phyloP scores from a whole-genome alignment of 2,797 vertebrate genomes.

The Sebastolobus altivelis region DNA sequence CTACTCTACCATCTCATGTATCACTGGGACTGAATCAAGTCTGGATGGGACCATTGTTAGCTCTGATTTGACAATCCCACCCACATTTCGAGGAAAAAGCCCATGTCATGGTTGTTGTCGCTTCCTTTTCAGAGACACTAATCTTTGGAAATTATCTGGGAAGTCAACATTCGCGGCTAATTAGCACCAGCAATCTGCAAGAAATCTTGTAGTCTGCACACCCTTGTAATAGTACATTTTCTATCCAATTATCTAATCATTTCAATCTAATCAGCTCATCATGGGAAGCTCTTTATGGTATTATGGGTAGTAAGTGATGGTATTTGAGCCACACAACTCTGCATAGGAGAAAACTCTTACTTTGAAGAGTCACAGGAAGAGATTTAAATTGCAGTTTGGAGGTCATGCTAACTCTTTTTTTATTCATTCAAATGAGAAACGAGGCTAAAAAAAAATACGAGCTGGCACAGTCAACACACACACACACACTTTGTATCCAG shows the following conservation, averaged over 20 bases:
- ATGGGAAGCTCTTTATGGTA: slow-evolving; percentile 62
- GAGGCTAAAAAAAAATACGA: slow-evolving; percentile 31
- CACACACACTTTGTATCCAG: slow-evolving; percentile 59
- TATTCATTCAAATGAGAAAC: slow-evolving; percentile 60
- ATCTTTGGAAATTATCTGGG: slow-evolving; percentile 72
- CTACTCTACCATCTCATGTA: neutral
- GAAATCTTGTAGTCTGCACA: slow-evolving; percentile 65
- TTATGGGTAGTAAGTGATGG: slow-evolving; percentile 55
- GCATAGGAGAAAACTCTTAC: slow-evolving; percentile 40
- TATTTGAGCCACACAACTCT: slow-evolving; percentile 46
- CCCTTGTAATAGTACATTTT: slow-evolving; percentile 68
- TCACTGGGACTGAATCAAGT: slow-evolving; percentile 7
- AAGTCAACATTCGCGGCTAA: slow-evolving; percentile 75
- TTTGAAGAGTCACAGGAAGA: slow-evolving; percentile 42
- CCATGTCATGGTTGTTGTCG: slow-evolving; percentile 48
- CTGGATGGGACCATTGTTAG: slow-evolving; percentile 4
- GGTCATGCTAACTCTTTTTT: slow-evolving; percentile 46
- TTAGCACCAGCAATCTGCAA: slow-evolving; percentile 71
- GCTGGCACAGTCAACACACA: slow-evolving; percentile 25
- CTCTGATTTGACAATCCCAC: slow-evolving; percentile 41
- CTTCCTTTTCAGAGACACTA: slow-evolving; percentile 61
- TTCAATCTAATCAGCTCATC: slow-evolving; percentile 79
- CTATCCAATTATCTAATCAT: slow-evolving; percentile 82
- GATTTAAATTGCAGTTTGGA: slow-evolving; percentile 37
- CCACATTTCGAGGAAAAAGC: slow-evolving; percentile 43